Evolutionary conservation across 2,888 invertebrate species (phyloP).

Genomic region (Rhingia rostrata): DNA sequence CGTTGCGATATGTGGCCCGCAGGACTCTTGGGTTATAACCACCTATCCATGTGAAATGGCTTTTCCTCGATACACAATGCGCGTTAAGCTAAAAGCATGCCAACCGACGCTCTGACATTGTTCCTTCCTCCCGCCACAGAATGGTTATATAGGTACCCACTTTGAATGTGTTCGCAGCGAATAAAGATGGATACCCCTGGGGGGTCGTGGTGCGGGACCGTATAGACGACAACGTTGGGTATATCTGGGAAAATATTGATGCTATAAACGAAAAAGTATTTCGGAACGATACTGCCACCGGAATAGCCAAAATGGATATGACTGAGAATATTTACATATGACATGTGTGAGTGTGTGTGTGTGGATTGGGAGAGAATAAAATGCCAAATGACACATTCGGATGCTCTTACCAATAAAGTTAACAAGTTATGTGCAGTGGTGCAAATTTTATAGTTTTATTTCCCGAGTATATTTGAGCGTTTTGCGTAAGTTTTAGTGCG

Average conservation of each 20-base stretch:
- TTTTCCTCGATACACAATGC: slow-evolving; percentile 57
- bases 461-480: slow-evolving; percentile 17
- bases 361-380: slow-evolving; percentile 25
- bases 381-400: slow-evolving; percentile 58
- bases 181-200: slow-evolving; percentile 52
- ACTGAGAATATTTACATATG: slow-evolving; percentile 53
- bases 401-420: slow-evolving; percentile 63
- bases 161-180: slow-evolving; percentile 52
- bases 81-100: slow-evolving; percentile 69
- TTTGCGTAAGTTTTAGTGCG: slow-evolving; percentile 33
- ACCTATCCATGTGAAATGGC: slow-evolving; percentile 61
- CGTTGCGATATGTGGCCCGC: slow-evolving; percentile 25
- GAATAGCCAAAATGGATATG: slow-evolving; percentile 57
- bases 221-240: slow-evolving; percentile 44
- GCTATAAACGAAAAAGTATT: slow-evolving; percentile 60
- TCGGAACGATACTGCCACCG: slow-evolving; percentile 25
- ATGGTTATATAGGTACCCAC: not conserved
- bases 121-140: not conserved
- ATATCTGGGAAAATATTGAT: slow-evolving; percentile 61
- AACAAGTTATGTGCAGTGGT: slow-evolving; percentile 70
- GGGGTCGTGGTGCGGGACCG: slow-evolving; percentile 5
- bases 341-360: not conserved
- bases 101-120: not conserved
- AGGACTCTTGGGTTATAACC: slow-evolving; percentile 48
- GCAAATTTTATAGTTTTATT: slow-evolving; percentile 69